These are phyloP conservation scores for Eulemur rufifrons DNA, from an alignment of 2,113 vertebrate genomes.

Conservation along the genomic window DNA sequence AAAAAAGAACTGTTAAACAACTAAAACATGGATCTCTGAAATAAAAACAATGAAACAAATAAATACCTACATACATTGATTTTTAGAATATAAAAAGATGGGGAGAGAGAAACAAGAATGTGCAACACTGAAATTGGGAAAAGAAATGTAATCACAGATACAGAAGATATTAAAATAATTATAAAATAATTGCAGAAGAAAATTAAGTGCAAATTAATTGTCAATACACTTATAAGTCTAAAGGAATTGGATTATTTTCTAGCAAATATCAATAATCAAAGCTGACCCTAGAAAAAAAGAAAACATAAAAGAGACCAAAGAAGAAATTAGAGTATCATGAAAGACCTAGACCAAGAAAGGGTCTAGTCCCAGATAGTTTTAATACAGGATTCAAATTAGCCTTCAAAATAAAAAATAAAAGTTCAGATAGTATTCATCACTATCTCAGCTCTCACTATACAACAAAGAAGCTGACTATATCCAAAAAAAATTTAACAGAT, in stretches of 20 bases:
- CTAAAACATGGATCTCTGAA: neutral
- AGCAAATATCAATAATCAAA: neutral
- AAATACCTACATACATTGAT: neutral
- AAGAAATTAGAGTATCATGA: neutral
- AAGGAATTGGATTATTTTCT: neutral
- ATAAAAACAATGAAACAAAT: neutral
- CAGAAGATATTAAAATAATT: neutral
- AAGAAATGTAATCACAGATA: neutral
- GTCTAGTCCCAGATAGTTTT: neutral
- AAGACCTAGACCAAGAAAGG: neutral
- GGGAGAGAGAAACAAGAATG: neutral
- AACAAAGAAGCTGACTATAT: neutral
- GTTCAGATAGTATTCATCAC: neutral
- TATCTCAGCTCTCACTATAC: neutral
- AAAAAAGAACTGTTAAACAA: neutral
- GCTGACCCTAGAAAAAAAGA: neutral
- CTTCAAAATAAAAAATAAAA: conserved; percentile 13
- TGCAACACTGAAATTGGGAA: neutral
- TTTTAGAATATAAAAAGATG: neutral
- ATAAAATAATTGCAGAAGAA: neutral
- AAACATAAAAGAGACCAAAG: neutral
- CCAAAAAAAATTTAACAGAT: neutral
- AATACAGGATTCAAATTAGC: neutral
- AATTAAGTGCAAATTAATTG: neutral
- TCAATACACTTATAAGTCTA: neutral